A percentile compares a stretch with the other conserved stretches of the same genome.
phyloP scores from a whole-genome alignment of 1,140 invertebrate genomes.

The Macrosteles quadrilineatus region DNA sequence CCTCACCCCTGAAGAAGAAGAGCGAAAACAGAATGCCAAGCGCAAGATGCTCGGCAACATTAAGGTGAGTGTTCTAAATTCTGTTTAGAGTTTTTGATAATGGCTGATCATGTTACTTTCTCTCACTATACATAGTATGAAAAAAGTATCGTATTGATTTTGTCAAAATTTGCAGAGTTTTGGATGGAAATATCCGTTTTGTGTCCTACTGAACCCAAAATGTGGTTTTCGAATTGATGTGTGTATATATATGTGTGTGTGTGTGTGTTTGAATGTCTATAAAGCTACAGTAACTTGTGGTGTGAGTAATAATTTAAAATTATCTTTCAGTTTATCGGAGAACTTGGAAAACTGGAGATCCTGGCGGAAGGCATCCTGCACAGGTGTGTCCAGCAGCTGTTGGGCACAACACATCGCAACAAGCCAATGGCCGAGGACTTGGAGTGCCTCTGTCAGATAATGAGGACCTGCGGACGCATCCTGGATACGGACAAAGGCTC shows the following conservation, averaged over 20 bases:
- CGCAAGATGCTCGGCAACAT: constrained; percentile 99
- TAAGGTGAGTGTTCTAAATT: constrained; percentile 59
- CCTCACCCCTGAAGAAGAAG: constrained; percentile 82
- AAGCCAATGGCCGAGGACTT: constrained; percentile 90
- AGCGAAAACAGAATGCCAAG: constrained; percentile 87
- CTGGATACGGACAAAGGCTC: constrained; percentile 91
- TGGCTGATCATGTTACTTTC: neutral
- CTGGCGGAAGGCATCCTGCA: constrained; percentile 90
- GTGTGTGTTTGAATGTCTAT: too few relatives aligned
- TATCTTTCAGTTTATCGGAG: constrained; percentile 76
- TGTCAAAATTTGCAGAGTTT: too few relatives aligned
- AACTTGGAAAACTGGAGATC: constrained; percentile 96
- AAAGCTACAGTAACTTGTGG: too few relatives aligned
- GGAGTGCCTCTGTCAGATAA: constrained; percentile 98
- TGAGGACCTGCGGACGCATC: constrained; percentile 95
- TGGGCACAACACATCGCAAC: constrained; percentile 67
- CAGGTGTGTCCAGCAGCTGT: constrained; percentile 87
- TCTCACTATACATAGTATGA: too few relatives aligned
- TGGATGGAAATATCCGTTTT: too few relatives aligned
- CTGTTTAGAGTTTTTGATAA: neutral
- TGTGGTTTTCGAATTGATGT: too few relatives aligned
- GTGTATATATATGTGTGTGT: too few relatives aligned
- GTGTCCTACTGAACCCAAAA: too few relatives aligned
- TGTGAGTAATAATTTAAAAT: too few relatives aligned
- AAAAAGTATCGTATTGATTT: neutral